These are phyloP conservation scores for Rhyacophila evoluta DNA, from an alignment of 2,888 invertebrate genomes.

Conservation along the genomic window DNA sequence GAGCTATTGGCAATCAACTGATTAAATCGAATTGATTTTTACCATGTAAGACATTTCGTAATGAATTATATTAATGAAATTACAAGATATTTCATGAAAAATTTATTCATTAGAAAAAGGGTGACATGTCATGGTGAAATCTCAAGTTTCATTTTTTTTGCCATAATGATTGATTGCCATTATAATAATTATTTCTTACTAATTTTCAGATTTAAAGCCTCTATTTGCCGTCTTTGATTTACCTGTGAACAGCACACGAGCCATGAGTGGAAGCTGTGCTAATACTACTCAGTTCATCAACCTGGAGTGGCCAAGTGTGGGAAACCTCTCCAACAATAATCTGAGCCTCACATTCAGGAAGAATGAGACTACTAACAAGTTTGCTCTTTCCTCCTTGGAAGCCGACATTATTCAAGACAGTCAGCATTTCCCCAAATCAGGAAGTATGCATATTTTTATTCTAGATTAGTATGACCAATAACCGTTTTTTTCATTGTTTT, in stretches of 20 bases:
- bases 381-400: slow-evolving; percentile 39
- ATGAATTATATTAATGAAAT: no score
- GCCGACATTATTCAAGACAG: slow-evolving; percentile 38
- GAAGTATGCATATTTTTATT: slow-evolving; percentile 46
- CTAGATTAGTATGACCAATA: no score
- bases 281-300: slow-evolving; percentile 59
- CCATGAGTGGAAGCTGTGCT: slow-evolving; percentile 62
- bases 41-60: no score
- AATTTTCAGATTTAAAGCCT: slow-evolving; percentile 58
- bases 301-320: slow-evolving; percentile 62
- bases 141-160: no score
- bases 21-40: no score
- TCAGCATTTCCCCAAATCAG: slow-evolving; percentile 38
- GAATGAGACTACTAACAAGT: slow-evolving; percentile 59
- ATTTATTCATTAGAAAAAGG: no score
- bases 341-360: slow-evolving; percentile 64
- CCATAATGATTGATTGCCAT: no score
- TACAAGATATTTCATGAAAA: no score
- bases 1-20: no score
- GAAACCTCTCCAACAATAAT: slow-evolving; percentile 57
- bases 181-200: no score
- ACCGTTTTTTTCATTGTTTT: no score
- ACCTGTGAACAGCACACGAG: slow-evolving; percentile 62
- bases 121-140: no score
- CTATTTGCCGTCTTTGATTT: slow-evolving; percentile 61